phyloP scores from a whole-genome alignment of 2,113 vertebrate species.

The Percopsis transmontana region DNA sequence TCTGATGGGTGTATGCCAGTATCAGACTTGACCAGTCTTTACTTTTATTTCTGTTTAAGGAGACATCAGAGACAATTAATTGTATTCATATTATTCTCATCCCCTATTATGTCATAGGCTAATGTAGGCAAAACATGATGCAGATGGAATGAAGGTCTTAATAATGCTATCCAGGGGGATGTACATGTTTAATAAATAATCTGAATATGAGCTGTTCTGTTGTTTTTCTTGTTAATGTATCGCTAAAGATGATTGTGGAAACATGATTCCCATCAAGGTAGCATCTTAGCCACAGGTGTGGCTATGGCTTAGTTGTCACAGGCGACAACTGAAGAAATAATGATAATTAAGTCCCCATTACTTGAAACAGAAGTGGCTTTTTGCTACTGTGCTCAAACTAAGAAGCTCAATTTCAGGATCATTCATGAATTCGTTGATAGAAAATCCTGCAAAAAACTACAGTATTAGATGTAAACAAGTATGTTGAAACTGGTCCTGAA shows the following conservation, averaged over 20 bases:
- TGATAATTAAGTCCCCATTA: constrained; percentile 4
- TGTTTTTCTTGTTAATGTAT: neutral
- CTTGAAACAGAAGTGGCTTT: no score
- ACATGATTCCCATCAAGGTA: constrained; percentile 41
- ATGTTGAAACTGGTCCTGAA: neutral
- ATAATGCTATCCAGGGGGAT: neutral
- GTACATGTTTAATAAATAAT: constrained; percentile 1
- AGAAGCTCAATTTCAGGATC: neutral
- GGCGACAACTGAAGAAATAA: constrained; percentile 48
- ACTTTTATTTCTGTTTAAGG: no score
- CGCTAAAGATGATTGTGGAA: constrained; percentile 47
- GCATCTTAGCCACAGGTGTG: constrained; percentile 75
- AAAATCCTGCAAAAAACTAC: neutral
- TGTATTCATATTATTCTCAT: no score
- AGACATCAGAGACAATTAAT: no score
- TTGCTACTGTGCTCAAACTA: neutral
- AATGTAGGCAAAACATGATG: no score
- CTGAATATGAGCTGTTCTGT: neutral
- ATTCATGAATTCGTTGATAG: neutral
- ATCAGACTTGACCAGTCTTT: no score
- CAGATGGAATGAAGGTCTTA: neutral
- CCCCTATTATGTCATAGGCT: no score
- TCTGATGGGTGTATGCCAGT: no score
- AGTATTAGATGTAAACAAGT: neutral
- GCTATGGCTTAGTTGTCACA: constrained; percentile 19